Evolutionary conservation across 1,140 invertebrate species (phyloP), one percentile per base, ranked within the genome.

Genomic region (Monomorium pharaonis): DNA sequence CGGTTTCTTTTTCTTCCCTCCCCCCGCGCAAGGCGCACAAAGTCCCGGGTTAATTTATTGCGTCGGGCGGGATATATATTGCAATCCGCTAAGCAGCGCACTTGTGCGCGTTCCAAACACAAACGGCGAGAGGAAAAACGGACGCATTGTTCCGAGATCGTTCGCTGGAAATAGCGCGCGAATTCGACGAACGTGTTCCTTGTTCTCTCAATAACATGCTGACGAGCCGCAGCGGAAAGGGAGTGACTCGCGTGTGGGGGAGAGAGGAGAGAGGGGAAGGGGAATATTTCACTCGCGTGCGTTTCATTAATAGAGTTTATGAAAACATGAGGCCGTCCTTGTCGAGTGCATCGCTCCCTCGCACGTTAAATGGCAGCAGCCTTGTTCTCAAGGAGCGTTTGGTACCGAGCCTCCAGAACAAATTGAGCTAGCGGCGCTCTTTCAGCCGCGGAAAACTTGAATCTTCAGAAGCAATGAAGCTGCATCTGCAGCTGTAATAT

Each of bases 251-350:
- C 3, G 2, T 7, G 37, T 7, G 37, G 3, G 37, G 3, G 37
- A 42, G 37, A 54, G 49, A 9, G 51, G 10, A 51, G 12, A 33
- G 14, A 24, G 42, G 37, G 30, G 27, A 9, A 2, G 24, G 51
- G 30, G 18, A 86, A 67, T 62, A 54, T 63, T 84, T 77, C 67
- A 86, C 88, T 69, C 85, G 89, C 74, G 33, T 75, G 75, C 58
- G 85, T 87, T 90, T 90, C 88, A 90, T 90, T 88, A 90, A 88
- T 87, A 75, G 88, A 90, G 63, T 90, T 90, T 76, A 90, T 88
- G 89, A 90, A 91, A 91, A 91, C 87, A 91, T 65, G 37, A 74
- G 78, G 75, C 74, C 81, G 87, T 91, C 90, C 90, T 91, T 90
- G 90, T 91, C 81, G 85, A 89, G 87, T 90, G 83, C 89, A 81